phyloP scores from a whole-genome alignment of 1,140 invertebrate genomes.

The Callitettix versicolor region DNA sequence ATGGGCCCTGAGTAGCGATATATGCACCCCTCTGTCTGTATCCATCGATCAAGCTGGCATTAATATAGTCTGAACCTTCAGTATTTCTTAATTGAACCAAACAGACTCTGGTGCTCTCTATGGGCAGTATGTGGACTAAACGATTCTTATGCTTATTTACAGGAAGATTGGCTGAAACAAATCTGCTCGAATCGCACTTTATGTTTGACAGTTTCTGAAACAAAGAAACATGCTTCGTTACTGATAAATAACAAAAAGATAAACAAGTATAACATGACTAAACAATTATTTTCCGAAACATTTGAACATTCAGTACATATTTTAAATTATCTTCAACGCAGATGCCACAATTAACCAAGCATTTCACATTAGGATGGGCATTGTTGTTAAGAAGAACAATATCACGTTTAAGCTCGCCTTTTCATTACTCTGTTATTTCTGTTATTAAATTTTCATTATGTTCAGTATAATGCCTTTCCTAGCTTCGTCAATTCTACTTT shows the following conservation, averaged over 20 bases:
- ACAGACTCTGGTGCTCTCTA: constrained; percentile 90
- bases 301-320: not conserved
- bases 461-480: no score
- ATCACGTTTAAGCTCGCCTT: no score
- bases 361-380: no score
- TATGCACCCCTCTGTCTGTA: constrained; percentile 87
- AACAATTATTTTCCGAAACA: no score
- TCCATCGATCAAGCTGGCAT: constrained; percentile 95
- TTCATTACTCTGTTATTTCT: no score
- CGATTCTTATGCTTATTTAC: constrained; percentile 96
- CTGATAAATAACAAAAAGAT: not conserved
- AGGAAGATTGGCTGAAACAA: constrained; percentile 89
- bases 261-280: constrained; percentile 4
- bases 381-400: no score
- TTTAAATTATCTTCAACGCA: no score
- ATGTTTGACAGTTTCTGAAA: constrained; percentile 82
- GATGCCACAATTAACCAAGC: no score
- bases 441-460: no score
- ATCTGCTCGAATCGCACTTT: constrained; percentile 86
- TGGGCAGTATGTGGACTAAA: constrained; percentile 93
- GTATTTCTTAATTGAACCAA: constrained; percentile 80
- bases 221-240: no score
- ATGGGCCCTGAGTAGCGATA: constrained; percentile 95
- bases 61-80: constrained; percentile 98
- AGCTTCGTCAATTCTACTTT: no score